These are phyloP conservation scores for Aromia moschata DNA, from an alignment of 2,888 invertebrate species.

Conservation along the genomic window DNA sequence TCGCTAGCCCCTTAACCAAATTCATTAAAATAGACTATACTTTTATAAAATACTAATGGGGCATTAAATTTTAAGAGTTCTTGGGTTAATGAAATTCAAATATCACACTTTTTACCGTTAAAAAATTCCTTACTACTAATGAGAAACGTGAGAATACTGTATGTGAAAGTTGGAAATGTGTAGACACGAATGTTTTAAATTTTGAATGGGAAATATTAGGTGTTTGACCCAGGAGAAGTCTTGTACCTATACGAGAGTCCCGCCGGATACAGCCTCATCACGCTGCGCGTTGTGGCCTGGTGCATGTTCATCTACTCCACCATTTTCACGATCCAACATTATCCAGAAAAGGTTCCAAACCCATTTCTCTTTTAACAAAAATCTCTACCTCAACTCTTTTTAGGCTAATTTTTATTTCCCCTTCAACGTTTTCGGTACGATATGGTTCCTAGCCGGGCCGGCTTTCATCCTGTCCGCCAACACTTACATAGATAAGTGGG, in stretches of 20 bases:
- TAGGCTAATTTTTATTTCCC: constrained; percentile 82
- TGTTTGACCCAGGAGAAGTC: constrained; percentile 91
- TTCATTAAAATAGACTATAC: too few relatives aligned
- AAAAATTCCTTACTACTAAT: too few relatives aligned
- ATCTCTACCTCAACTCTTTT: constrained; percentile 44
- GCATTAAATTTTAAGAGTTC: too few relatives aligned
- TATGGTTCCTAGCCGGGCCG: constrained; percentile 89
- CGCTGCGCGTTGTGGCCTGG: constrained; percentile 82
- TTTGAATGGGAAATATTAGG: constrained; percentile 63
- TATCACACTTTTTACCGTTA: too few relatives aligned
- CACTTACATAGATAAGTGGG: constrained; percentile 82
- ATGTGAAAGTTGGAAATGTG: too few relatives aligned
- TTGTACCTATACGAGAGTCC: constrained; percentile 91
- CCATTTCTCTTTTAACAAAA: too few relatives aligned
- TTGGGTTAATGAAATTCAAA: too few relatives aligned
- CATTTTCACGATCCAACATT: constrained; percentile 81
- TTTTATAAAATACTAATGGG: too few relatives aligned
- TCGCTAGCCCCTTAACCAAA: too few relatives aligned
- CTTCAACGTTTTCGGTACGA: constrained; percentile 81
- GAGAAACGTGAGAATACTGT: too few relatives aligned
- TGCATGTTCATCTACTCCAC: constrained; percentile 76
- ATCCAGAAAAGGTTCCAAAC: constrained; percentile 86
- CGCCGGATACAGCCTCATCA: constrained; percentile 84
- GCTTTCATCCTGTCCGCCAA: constrained; percentile 81
- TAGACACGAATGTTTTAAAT: background rate